Evolutionary conservation across 2,797 vertebrate species (phyloP).

Genomic region (Sebastes reedi): DNA sequence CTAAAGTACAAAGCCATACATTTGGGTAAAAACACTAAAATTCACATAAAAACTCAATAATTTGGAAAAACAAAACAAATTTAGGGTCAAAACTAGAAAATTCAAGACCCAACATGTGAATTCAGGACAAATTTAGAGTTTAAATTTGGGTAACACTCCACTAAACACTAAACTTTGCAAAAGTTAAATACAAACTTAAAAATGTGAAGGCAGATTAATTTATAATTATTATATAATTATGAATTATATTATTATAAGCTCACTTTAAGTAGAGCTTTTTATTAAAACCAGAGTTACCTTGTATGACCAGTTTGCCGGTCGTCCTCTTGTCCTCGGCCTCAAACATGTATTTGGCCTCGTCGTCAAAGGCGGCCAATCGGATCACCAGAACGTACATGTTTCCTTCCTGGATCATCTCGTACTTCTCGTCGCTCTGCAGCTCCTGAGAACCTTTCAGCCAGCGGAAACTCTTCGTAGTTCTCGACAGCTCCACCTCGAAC

Average conservation of each 20-base stretch:
- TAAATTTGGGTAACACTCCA: neutral
- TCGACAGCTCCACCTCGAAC: conserved; percentile 94
- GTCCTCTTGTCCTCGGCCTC: conserved; percentile 97
- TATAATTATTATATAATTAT: no score
- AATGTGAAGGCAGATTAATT: neutral
- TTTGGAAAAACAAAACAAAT: neutral
- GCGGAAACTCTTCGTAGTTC: conserved; percentile 89
- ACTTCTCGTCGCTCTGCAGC: conserved; percentile 86
- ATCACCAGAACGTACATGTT: conserved; percentile 87
- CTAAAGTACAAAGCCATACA: neutral
- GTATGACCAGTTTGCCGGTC: conserved; percentile 90
- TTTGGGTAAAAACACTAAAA: neutral
- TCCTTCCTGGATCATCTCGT: conserved; percentile 87
- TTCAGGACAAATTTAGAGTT: neutral
- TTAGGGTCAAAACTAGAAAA: neutral
- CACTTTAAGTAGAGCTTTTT: neutral
- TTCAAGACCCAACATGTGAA: neutral
- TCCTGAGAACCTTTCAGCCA: conserved; percentile 96
- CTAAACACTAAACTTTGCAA: neutral
- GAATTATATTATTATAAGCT: no score
- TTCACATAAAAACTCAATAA: neutral
- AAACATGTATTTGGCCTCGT: conserved; percentile 97
- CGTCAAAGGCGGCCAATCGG: conserved; percentile 90
- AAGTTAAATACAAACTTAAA: neutral
- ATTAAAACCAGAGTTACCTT: conserved; percentile 69